Conservation (phyloP, 2,888 invertebrate species). For the Drosophila gaucha region DNA sequence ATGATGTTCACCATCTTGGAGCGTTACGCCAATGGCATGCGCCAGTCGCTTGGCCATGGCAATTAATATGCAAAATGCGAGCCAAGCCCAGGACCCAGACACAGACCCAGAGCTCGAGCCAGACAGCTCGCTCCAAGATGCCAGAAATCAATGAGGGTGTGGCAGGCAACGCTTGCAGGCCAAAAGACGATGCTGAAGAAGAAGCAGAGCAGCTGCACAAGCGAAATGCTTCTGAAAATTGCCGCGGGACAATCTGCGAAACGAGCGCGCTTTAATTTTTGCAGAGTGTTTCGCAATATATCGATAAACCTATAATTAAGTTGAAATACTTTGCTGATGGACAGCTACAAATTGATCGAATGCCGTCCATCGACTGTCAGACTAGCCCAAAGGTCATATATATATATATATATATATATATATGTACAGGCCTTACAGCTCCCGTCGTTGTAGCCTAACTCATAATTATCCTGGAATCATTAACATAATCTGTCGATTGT, state of each 20-base stretch:
- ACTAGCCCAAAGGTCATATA: constrained; percentile 71
- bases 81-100: constrained; percentile 36
- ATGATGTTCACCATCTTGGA: constrained; percentile 68
- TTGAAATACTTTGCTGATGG: constrained; percentile 67
- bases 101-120: constrained; percentile 24
- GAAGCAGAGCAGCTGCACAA: constrained; percentile 21
- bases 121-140: constrained; percentile 51
- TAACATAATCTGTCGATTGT: constrained; percentile 73
- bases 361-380: constrained; percentile 39
- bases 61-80: constrained; percentile 79
- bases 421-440: constrained; percentile 60
- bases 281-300: constrained; percentile 48
- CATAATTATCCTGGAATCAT: constrained; percentile 68
- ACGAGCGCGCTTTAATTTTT: constrained; percentile 63
- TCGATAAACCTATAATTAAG: constrained; percentile 73
- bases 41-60: constrained; percentile 54
- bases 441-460: constrained; percentile 60
- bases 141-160: constrained; percentile 76
- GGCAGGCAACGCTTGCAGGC: constrained; percentile 68
- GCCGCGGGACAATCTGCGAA: constrained; percentile 73
- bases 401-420: constrained; percentile 8
- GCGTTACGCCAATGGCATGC: constrained; percentile 74
- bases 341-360: constrained; percentile 78
- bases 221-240: constrained; percentile 77
- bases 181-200: background rate